A percentile compares a stretch with the other conserved stretches of the same genome.
These are phyloP conservation scores for Brenthis daphne DNA, from an alignment of 2,888 invertebrate species.

Conservation along the genomic window DNA sequence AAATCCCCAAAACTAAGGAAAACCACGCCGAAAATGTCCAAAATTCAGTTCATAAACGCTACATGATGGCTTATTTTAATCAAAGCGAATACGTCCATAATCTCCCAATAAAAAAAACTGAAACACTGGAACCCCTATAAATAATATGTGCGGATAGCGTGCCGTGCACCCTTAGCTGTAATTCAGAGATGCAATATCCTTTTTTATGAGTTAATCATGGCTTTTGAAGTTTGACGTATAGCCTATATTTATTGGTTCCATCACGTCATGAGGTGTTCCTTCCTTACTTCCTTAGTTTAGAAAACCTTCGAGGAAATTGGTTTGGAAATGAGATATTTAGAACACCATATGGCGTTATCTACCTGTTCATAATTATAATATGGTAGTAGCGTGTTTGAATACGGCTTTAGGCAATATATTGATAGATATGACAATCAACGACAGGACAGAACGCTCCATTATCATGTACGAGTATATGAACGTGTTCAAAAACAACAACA, in stretches of 20 bases:
- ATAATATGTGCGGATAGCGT: conserved; percentile 57
- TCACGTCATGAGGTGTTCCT: conserved; percentile 56
- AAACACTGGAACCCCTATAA: conserved; percentile 45
- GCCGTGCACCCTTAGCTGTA: conserved; percentile 53
- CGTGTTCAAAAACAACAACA: too few relatives aligned
- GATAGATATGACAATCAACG: too few relatives aligned
- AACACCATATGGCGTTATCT: background rate
- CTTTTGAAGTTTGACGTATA: conserved; percentile 77
- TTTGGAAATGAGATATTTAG: background rate
- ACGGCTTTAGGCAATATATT: too few relatives aligned
- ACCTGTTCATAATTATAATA: background rate
- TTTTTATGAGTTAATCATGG: conserved; percentile 76
- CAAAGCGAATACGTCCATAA: conserved; percentile 34
- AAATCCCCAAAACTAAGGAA: conserved; percentile 2
- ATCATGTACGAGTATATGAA: too few relatives aligned
- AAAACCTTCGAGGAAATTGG: background rate
- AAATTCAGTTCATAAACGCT: conserved; percentile 7
- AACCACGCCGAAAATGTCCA: conserved; percentile 1
- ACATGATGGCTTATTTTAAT: conserved; percentile 36
- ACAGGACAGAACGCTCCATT: too few relatives aligned
- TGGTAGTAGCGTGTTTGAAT: background rate
- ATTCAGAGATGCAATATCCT: conserved; percentile 49
- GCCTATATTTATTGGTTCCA: conserved; percentile 65
- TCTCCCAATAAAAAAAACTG: conserved; percentile 40
- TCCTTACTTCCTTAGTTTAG: conserved; percentile 20